Conservation (phyloP, 1,140 invertebrate species). For the Ceratosolen solmsi region DNA sequence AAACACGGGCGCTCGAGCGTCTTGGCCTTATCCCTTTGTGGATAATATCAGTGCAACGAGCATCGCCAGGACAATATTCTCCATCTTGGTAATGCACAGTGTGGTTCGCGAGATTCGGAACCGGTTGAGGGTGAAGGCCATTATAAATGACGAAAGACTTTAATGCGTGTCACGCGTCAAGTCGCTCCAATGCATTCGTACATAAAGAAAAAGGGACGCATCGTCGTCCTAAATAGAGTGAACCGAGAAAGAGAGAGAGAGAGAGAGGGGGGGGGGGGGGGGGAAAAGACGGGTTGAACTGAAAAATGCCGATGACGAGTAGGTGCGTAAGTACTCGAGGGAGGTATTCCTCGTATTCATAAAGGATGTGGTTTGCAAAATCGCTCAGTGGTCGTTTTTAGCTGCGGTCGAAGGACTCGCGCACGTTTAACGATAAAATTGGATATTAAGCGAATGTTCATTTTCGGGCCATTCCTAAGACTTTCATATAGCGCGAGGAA, state of each 20-base stretch:
- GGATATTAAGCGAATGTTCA: not conserved
- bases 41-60: constrained; percentile 28
- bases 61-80: not conserved
- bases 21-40: not conserved
- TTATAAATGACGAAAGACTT: constrained; percentile 48
- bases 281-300: not conserved
- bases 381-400: not conserved
- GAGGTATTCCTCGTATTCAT: not conserved
- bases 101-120: constrained; percentile 15
- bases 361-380: constrained; percentile 18
- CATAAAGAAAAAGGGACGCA: not conserved
- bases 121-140: constrained; percentile 25
- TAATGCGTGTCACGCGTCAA: constrained; percentile 41
- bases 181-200: constrained; percentile 20
- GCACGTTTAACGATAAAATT: not conserved
- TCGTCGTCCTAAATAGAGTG: not conserved
- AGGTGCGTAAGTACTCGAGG: not conserved
- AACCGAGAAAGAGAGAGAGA: not conserved
- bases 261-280: not conserved
- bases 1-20: no score
- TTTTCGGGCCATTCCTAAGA: not conserved
- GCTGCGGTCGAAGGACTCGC: not conserved
- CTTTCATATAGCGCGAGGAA: not conserved
- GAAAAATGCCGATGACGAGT: not conserved
- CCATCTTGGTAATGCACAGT: not conserved